Percentiles rank a stretch among this genome's conserved stretches.
Evolutionary conservation across 2,113 vertebrate species (phyloP).

Genomic region (Sylvietta virens): DNA sequence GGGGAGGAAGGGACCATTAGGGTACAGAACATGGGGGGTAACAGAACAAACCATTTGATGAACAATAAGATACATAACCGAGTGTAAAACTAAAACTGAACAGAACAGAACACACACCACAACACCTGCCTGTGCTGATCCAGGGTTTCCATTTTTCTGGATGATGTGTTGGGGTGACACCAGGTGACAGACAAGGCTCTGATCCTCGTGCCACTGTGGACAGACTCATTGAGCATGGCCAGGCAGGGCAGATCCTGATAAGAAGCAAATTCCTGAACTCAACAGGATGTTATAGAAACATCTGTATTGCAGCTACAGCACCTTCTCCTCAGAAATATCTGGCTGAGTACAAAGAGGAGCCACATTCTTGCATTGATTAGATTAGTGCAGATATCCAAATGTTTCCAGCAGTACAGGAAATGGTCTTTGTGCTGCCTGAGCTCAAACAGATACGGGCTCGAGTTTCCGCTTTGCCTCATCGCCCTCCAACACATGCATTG

Average conservation of each 20-base stretch:
- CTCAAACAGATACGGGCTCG: background rate
- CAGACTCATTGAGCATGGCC: background rate
- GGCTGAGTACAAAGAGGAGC: constrained; percentile 62
- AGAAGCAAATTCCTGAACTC: constrained; percentile 48
- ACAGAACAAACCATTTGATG: too few species aligned
- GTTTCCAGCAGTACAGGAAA: constrained; percentile 63
- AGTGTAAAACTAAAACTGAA: too few species aligned
- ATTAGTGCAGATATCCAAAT: constrained; percentile 57
- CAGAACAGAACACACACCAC: too few species aligned
- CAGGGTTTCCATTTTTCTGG: background rate
- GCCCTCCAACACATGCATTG: background rate
- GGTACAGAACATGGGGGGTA: too few species aligned
- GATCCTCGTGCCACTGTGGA: background rate
- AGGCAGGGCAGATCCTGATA: background rate
- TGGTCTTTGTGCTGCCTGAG: constrained; percentile 30
- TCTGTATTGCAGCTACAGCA: constrained; percentile 39
- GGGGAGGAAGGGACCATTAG: too few species aligned
- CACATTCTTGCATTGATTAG: constrained; percentile 69
- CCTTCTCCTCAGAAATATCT: constrained; percentile 49
- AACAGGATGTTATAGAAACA: constrained; percentile 48
- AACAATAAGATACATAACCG: too few species aligned
- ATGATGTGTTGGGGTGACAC: background rate
- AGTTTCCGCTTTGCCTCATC: constrained; percentile 32
- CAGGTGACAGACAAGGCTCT: background rate
- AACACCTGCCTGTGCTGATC: background rate